phyloP scores from a whole-genome alignment of 2,888 invertebrate genomes.

The Ophioninae sp. region DNA sequence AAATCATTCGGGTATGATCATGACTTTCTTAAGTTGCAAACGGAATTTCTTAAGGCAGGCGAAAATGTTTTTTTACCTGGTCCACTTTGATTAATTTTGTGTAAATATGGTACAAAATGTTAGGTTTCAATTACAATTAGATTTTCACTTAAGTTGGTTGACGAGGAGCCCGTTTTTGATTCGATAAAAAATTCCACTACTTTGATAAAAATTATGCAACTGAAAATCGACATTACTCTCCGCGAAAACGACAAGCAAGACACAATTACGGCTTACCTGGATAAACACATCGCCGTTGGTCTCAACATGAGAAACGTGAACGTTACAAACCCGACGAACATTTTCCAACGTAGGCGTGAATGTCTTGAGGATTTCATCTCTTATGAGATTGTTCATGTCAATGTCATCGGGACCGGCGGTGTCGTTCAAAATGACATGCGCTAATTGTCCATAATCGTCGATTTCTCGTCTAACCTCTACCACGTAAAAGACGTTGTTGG shows the following conservation, averaged over 20 bases:
- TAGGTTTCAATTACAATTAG: no score
- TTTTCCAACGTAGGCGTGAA: constrained; percentile 77
- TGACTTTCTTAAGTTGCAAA: no score
- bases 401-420: constrained; percentile 85
- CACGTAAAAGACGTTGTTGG: constrained; percentile 84
- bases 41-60: no score
- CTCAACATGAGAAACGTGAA: constrained; percentile 80
- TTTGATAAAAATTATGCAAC: no score
- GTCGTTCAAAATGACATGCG: constrained; percentile 85
- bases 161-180: no score
- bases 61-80: no score
- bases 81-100: no score
- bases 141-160: no score
- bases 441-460: constrained; percentile 81
- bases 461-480: constrained; percentile 79
- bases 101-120: no score
- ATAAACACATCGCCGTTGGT: constrained; percentile 80
- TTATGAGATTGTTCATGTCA: constrained; percentile 85
- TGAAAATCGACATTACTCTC: no score
- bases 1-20: no score
- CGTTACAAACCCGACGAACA: constrained; percentile 71
- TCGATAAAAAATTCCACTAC: no score
- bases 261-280: constrained; percentile 70
- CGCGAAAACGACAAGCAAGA: neutral
- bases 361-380: constrained; percentile 82